Conservation (phyloP, 2,113 vertebrate species). For the Astur gentilis region DNA sequence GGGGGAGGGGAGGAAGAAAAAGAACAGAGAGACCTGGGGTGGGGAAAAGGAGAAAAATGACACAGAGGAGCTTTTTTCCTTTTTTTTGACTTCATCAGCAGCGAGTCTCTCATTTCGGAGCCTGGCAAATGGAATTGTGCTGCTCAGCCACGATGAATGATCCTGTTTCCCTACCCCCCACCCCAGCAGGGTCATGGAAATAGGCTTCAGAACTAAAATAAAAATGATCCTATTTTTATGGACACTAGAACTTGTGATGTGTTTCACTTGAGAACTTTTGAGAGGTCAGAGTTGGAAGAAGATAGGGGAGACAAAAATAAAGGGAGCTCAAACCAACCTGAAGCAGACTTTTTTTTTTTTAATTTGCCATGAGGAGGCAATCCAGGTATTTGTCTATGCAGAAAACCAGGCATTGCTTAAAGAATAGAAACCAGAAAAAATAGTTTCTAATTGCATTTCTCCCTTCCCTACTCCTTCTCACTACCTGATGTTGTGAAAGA, state of each 20-base stretch:
- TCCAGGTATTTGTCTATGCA: not conserved
- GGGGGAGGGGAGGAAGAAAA: not conserved
- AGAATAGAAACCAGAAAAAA: not conserved
- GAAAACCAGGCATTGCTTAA: not conserved
- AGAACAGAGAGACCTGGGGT: not conserved
- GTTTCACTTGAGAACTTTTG: constrained; percentile 70
- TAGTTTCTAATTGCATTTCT: not conserved
- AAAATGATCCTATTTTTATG: constrained; percentile 77
- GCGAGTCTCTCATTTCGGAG: constrained; percentile 78
- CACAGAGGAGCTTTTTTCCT: constrained; percentile 50
- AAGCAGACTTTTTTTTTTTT: constrained; percentile 67
- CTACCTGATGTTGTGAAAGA: not conserved
- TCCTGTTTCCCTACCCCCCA: not conserved
- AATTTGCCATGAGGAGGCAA: constrained; percentile 51
- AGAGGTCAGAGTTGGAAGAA: not conserved
- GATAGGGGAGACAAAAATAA: not conserved
- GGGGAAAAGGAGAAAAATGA: constrained; percentile 57
- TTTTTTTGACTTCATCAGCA: constrained; percentile 82
- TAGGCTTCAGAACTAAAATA: constrained; percentile 82
- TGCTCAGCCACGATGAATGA: constrained; percentile 77
- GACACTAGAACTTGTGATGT: constrained; percentile 70
- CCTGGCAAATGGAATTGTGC: constrained; percentile 80
- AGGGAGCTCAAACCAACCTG: not conserved
- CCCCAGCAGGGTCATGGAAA: constrained; percentile 62
- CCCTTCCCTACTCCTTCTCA: not conserved